Base-by-base conservation (phyloP, 2,113 vertebrate species). In the Ctenodactylus gundi region DNA sequence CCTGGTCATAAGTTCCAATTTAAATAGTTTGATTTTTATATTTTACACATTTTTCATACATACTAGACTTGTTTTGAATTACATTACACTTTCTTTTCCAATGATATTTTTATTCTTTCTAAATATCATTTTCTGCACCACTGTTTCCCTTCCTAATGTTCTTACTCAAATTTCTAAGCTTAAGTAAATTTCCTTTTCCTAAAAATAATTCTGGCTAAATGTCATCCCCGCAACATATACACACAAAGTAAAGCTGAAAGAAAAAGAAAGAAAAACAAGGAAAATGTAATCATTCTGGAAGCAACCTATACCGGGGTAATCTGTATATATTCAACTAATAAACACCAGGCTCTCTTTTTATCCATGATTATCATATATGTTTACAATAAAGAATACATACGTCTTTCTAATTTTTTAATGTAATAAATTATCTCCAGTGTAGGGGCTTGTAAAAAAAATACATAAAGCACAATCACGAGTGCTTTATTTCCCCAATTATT, bases 201-300 rank as follows among this genome's bases (percentile, higher is more conserved):
- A 76, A 80, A 94, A 34, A 68, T 72, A 81, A 67, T 83, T 29
- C 82, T 91, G 53, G 31, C 12, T 81, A 67, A 93, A 68, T 27
- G 1, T 88, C 58, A 53, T 49, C 7, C 4, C 15, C 3, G n/a
- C n/a, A n/a, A n/a, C 6, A 12, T 21, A 10, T 31, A 4, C 8
- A 4, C 4, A 13, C 8, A 29, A 27, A 14, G 0, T 2, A 6
- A 60, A 39, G 12, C 4, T 2, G 60, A 39, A 23, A 1, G 64
- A 80, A 4, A 39, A 41, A 72, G 0, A 39, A n/a, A 90, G 17
- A 23, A 51, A 49, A 29, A 2, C 44, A 3, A 65, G 11, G 53
- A 89, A 94, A 91, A 81, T 29, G 2, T 31, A 83, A 85, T 64
- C 1, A 73, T 68, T 4, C 13, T 23, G 10, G 49, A 94, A 91